Evolutionary conservation across 2,113 vertebrate genomes (phyloP), one percentile per base, ranked within the genome.

Genomic region (Perccottus glenii): DNA sequence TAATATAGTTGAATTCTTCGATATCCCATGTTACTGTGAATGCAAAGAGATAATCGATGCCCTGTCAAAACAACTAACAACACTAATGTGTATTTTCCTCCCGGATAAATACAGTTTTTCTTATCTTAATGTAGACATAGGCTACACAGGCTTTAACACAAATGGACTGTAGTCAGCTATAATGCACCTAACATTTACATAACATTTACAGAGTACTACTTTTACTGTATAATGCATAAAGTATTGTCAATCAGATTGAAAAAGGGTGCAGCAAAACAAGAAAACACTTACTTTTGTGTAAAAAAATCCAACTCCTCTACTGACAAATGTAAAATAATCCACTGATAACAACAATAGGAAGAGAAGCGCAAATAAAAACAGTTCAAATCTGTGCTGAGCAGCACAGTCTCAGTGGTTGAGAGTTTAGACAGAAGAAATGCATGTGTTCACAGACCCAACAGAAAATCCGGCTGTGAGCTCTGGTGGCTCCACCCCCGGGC

Each of bases 401-500:
- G 49, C 36, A 47, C 38, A 69, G 38, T 4, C 14, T 44, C 36
- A 27, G 7, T 1, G 38, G 7, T 27, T 3, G 35, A 50, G 49
- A 48, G 45, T 32, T 40, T 1, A 58, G 50, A 11, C 48, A 57
- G 15, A 27, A 57, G 9, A 6, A 42, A n/a, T 11, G 35, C 67
- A 53, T 68, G 70, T 77, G 78, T 64, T 75, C 82, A 65, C 63
- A 65, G 60, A 43, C 55, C 60, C 42, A 45, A 79, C 68, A 62
- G 67, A 85, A 67, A 80, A 72, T 75, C 75, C 83, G 84, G 7
- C 82, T 75, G 69, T 45, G 73, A 68, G n/a, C 58, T 81, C 78
- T 66, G 10, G 50, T 57, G 65, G 79, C 87, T 88, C 89, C 89
- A 58, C 89, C 86, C 78, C 53, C 51, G 19, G 5, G 32, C 66